Percentiles rank a stretch among this genome's conserved stretches.
These are phyloP conservation scores for Andrena praecox DNA, from an alignment of 2,888 invertebrate species.

Conservation along the genomic window DNA sequence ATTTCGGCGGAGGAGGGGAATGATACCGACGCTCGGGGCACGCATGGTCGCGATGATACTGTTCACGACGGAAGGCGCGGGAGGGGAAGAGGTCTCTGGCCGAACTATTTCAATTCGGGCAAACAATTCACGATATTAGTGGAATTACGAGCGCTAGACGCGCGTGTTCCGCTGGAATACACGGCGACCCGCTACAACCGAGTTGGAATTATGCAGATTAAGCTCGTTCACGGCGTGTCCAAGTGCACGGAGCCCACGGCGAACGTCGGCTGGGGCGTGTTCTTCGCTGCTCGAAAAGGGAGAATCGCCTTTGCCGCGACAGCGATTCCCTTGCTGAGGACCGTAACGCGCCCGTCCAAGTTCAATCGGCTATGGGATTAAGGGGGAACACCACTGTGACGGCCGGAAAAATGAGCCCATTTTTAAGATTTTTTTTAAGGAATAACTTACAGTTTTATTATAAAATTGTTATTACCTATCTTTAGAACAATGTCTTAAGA, in stretches of 20 bases:
- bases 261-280: constrained; percentile 46
- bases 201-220: constrained; percentile 76
- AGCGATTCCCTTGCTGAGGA: neutral
- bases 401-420: too few species aligned
- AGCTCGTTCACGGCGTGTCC: constrained; percentile 61
- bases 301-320: constrained; percentile 6
- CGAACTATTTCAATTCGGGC: constrained; percentile 77
- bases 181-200: constrained; percentile 47
- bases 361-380: neutral
- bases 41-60: constrained; percentile 44
- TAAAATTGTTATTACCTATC: too few species aligned
- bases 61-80: neutral
- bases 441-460: too few species aligned
- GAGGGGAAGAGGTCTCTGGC: constrained; percentile 19
- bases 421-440: too few species aligned
- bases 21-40: constrained; percentile 6
- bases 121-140: constrained; percentile 78
- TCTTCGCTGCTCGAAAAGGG: constrained; percentile 28
- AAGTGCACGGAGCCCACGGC: constrained; percentile 51
- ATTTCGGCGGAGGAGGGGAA: constrained; percentile 18
- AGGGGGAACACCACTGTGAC: too few species aligned
- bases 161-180: constrained; percentile 62
- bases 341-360: constrained; percentile 9
- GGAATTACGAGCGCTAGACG: constrained; percentile 66
- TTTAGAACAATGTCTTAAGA: too few species aligned